Conservation (phyloP, 2,797 vertebrate genomes). For the Phrynocephalus vlangalii region DNA sequence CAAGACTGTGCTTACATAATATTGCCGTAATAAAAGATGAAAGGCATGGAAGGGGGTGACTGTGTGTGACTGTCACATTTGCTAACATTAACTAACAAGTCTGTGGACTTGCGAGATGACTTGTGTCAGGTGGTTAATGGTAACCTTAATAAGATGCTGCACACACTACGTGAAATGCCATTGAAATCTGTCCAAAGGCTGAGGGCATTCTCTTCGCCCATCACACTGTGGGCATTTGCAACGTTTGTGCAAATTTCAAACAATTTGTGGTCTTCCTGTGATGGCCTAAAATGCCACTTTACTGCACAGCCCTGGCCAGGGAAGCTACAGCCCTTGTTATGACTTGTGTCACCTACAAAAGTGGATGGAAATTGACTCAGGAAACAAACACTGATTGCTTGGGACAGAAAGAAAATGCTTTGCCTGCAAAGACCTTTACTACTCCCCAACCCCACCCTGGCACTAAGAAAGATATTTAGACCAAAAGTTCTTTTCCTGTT, state of each 20-base stretch:
- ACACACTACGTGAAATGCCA: slow-evolving; percentile 36
- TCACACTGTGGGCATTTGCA: slow-evolving; percentile 31
- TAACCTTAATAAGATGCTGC: slow-evolving; percentile 47
- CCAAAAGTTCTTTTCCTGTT: background rate
- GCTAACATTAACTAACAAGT: slow-evolving; percentile 56
- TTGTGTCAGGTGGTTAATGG: slow-evolving; percentile 49
- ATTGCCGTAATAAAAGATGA: slow-evolving; percentile 46
- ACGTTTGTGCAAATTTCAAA: slow-evolving; percentile 24
- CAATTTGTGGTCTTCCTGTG: slow-evolving; percentile 30
- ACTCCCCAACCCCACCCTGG: background rate
- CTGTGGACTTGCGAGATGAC: slow-evolving; percentile 51
- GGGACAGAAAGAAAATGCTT: slow-evolving; percentile 26
- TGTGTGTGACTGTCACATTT: slow-evolving; percentile 49
- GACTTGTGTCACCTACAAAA: slow-evolving; percentile 9
- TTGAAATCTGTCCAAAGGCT: slow-evolving; percentile 35
- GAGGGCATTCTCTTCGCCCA: slow-evolving; percentile 23
- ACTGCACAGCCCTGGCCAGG: background rate
- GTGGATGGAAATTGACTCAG: slow-evolving; percentile 28
- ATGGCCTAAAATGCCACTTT: background rate
- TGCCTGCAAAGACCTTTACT: background rate
- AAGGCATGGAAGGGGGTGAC: slow-evolving; percentile 44
- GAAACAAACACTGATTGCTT: slow-evolving; percentile 24
- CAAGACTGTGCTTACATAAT: slow-evolving; percentile 26
- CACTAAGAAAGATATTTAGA: background rate
- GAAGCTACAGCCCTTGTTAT: background rate